These are phyloP conservation scores for Climacteris rufus DNA, from an alignment of 2,113 vertebrate genomes.

Conservation along the genomic window DNA sequence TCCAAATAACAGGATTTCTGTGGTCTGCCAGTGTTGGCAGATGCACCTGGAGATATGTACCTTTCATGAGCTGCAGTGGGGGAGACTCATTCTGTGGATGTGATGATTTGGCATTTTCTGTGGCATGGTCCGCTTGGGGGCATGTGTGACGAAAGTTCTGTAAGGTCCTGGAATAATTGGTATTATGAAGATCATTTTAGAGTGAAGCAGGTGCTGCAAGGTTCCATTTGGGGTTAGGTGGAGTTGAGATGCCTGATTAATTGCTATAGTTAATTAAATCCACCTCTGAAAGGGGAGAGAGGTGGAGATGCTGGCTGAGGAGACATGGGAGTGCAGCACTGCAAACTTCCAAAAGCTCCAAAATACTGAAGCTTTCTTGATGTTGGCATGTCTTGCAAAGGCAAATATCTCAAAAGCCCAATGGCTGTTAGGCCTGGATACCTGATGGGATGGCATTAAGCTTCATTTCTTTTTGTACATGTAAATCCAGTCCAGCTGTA, in stretches of 20 bases:
- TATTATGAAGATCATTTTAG: background rate
- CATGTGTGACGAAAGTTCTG: background rate
- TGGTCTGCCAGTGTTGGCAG: background rate
- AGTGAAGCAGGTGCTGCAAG: background rate
- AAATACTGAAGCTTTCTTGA: background rate
- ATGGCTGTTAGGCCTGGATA: background rate
- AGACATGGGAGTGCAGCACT: background rate
- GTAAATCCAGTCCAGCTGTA: background rate
- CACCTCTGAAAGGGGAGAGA: background rate
- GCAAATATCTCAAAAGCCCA: background rate
- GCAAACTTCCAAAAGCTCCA: background rate
- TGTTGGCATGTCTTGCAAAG: background rate
- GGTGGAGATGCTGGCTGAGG: background rate
- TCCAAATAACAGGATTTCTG: background rate
- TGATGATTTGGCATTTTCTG: background rate
- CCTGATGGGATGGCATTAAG: background rate
- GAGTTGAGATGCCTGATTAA: constrained; percentile 25
- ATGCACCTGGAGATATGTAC: background rate
- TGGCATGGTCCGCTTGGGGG: background rate
- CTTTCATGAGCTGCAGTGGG: background rate
- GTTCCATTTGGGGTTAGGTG: constrained; percentile 8
- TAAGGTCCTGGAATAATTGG: constrained; percentile 1
- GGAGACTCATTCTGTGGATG: background rate
- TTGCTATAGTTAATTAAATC: constrained; percentile 21
- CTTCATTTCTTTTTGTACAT: background rate